Evolutionary conservation across 2,888 invertebrate genomes (phyloP).

Genomic region (Drosophila yooni): DNA sequence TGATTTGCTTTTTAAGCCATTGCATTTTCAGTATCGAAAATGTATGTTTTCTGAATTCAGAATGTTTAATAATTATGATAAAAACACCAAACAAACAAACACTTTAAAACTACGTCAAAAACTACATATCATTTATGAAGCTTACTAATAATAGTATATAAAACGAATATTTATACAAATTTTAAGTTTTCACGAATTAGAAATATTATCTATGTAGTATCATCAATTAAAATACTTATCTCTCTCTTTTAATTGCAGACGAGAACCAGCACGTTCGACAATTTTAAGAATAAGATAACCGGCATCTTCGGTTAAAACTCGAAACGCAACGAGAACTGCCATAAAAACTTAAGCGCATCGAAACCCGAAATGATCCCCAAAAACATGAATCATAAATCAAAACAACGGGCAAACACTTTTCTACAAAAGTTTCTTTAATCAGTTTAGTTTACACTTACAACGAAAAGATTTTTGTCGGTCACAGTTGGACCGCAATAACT

Average conservation of each 20-base stretch:
- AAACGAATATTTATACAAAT: background rate
- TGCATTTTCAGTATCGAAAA: background rate
- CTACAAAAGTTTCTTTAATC: slow-evolving; percentile 65
- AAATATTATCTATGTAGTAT: background rate
- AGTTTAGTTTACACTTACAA: slow-evolving; percentile 64
- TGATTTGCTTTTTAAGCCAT: background rate
- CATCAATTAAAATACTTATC: background rate
- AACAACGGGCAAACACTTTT: slow-evolving; percentile 31
- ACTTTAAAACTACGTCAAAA: background rate
- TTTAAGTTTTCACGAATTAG: background rate
- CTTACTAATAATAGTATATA: background rate
- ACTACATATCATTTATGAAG: background rate
- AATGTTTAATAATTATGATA: background rate
- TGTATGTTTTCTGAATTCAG: background rate
- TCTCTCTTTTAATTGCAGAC: slow-evolving; percentile 52
- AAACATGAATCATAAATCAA: background rate
- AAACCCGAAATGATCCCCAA: slow-evolving; percentile 18
- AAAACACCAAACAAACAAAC: background rate
- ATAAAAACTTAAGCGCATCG: slow-evolving; percentile 37
- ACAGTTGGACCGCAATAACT: slow-evolving; percentile 38
- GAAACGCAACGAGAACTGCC: slow-evolving; percentile 53
- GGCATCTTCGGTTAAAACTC: slow-evolving; percentile 56
- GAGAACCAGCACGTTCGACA: slow-evolving; percentile 64
- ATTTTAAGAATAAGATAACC: slow-evolving; percentile 74
- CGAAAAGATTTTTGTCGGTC: slow-evolving; percentile 33